phyloP scores from a whole-genome alignment of 1,140 invertebrate genomes.

The Sipha flava region DNA sequence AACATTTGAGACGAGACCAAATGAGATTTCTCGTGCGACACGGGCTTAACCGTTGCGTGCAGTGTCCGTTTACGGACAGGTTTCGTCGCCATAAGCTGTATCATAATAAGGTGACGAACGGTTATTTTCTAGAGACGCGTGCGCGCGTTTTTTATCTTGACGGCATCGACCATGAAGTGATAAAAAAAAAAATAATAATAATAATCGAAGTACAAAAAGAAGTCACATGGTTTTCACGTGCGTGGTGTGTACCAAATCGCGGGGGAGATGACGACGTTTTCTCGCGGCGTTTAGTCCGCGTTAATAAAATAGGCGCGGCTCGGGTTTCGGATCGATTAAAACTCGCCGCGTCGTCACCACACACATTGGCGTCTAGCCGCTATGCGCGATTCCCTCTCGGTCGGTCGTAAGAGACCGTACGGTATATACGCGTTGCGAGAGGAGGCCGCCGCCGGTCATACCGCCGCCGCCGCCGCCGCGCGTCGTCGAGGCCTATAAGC shows the following conservation, averaged over 20 bases:
- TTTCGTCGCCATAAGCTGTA: too few relatives aligned
- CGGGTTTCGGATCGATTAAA: neutral
- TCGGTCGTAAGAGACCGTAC: neutral
- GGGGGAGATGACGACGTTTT: neutral
- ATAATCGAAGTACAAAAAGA: too few relatives aligned
- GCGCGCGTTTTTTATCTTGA: too few relatives aligned
- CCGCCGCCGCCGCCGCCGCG: neutral
- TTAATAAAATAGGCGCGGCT: slow-evolving; percentile 7
- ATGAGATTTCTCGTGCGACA: too few relatives aligned
- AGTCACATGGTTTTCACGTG: slow-evolving; percentile 9
- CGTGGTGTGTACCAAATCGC: neutral
- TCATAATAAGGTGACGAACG: too few relatives aligned
- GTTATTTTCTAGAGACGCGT: too few relatives aligned
- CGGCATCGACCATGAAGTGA: too few relatives aligned
- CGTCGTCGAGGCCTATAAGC: neutral
- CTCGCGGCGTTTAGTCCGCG: neutral
- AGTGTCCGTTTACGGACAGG: too few relatives aligned
- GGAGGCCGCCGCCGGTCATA: too few relatives aligned
- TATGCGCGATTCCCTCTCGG: neutral
- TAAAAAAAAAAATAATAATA: too few relatives aligned
- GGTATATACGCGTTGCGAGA: neutral
- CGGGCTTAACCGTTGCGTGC: too few relatives aligned
- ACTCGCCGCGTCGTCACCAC: neutral
- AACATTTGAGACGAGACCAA: too few relatives aligned
- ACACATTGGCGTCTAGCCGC: neutral